phyloP scores from a whole-genome alignment of 2,113 vertebrate species.

The Otis tarda region DNA sequence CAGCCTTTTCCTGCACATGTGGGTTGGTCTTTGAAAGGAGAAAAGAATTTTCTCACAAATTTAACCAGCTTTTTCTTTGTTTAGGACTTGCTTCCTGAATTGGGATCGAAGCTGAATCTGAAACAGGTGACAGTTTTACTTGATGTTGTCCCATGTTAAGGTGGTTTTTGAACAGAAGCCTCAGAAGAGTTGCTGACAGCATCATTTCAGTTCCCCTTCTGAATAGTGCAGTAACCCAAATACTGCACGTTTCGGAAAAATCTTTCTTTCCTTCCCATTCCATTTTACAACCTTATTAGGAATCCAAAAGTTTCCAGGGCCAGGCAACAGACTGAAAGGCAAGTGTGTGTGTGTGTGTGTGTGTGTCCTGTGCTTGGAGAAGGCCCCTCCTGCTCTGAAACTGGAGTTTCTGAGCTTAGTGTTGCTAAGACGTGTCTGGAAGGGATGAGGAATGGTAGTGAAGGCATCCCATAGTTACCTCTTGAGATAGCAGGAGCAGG shows the following conservation, averaged over 20 bases:
- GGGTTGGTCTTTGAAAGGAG: not conserved
- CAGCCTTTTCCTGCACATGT: not conserved
- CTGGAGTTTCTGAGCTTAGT: not conserved
- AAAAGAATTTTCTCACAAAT: not conserved
- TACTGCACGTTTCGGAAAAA: not conserved
- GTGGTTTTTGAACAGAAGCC: not conserved
- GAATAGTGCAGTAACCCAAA: not conserved
- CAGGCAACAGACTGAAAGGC: not conserved
- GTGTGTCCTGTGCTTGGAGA: not conserved
- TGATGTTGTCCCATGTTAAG: not conserved
- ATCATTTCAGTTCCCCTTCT: not conserved
- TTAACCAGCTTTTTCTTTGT: constrained; percentile 61
- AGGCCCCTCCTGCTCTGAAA: not conserved
- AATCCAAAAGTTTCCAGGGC: not conserved
- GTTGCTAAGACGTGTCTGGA: not conserved
- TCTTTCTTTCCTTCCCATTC: not conserved
- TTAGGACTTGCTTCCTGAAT: constrained; percentile 65
- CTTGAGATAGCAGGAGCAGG: not conserved
- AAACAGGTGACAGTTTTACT: constrained; percentile 66
- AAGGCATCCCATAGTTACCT: not conserved
- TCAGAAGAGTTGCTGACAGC: not conserved
- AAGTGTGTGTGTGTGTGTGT: not conserved
- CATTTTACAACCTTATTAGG: not conserved
- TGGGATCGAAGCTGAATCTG: constrained; percentile 64
- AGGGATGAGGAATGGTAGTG: not conserved